phyloP scores from a whole-genome alignment of 2,113 vertebrate genomes.

The Ramphastos sulfuratus region DNA sequence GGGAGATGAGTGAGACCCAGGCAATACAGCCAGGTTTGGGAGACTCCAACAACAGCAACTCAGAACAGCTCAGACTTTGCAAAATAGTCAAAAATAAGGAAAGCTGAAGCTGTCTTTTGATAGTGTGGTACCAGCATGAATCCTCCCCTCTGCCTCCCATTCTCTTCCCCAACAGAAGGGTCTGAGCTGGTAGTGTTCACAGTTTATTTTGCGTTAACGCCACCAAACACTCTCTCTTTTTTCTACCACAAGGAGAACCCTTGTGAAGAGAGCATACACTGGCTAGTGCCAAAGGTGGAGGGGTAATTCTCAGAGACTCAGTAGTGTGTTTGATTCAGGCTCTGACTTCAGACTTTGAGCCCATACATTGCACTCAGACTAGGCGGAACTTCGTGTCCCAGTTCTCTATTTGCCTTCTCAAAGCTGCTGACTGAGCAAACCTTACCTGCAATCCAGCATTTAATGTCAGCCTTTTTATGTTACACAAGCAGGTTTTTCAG shows the following conservation, averaged over 20 bases:
- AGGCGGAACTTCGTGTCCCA: background rate
- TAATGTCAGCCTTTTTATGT: background rate
- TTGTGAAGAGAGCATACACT: background rate
- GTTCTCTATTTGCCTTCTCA: rapidly evolving
- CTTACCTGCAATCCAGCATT: background rate
- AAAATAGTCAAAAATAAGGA: background rate
- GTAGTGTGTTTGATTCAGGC: background rate
- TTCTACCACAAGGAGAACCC: background rate
- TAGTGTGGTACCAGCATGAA: background rate
- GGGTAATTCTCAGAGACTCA: background rate
- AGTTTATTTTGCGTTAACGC: background rate
- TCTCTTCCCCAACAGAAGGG: background rate
- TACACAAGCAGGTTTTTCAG: background rate
- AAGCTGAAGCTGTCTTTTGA: background rate
- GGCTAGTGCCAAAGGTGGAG: background rate
- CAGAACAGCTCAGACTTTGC: background rate
- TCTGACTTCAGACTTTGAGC: background rate
- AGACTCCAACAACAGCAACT: background rate
- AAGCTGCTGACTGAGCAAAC: background rate
- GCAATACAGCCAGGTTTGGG: background rate
- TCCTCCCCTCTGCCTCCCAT: background rate
- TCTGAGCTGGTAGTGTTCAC: background rate
- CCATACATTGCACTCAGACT: background rate
- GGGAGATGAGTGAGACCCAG: background rate
- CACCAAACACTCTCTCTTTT: background rate